These are phyloP conservation scores for Carduelis carduelis DNA, from an alignment of 2,797 vertebrate genomes.

Conservation along the genomic window DNA sequence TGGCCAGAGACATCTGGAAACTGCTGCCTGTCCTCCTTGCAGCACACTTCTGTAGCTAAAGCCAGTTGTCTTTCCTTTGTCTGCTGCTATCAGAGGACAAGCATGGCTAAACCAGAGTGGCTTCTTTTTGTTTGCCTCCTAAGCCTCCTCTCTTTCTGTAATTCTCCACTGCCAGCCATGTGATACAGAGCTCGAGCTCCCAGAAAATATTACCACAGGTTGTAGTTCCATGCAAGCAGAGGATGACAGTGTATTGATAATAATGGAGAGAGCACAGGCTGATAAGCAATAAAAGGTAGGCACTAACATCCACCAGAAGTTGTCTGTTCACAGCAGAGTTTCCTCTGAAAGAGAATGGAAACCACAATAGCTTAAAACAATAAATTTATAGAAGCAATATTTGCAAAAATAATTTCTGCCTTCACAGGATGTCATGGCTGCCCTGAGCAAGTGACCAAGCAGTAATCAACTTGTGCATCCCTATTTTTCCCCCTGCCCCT, in stretches of 20 bases:
- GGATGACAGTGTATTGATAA: not conserved
- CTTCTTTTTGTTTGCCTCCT: not conserved
- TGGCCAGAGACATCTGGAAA: constrained; percentile 51
- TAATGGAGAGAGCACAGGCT: not conserved
- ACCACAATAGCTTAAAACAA: not conserved
- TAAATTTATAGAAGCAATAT: not conserved
- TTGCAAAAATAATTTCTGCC: not conserved
- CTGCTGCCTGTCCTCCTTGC: not conserved
- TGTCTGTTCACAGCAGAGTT: not conserved
- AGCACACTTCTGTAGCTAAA: not conserved
- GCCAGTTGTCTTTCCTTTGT: not conserved
- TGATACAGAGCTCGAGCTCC: not conserved
- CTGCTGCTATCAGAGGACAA: not conserved
- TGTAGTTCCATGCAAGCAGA: not conserved
- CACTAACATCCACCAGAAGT: not conserved
- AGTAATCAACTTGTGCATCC: not conserved
- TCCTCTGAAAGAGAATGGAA: not conserved
- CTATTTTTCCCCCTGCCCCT: not conserved
- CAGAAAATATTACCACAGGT: not conserved
- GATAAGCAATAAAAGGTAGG: not conserved
- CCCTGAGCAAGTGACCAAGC: not conserved
- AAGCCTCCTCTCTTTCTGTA: not conserved
- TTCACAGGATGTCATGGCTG: not conserved
- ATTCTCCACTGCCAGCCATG: not conserved
- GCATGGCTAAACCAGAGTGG: not conserved